These are phyloP conservation scores for Ophion ellenae DNA, from an alignment of 2,888 invertebrate genomes.

Conservation along the genomic window DNA sequence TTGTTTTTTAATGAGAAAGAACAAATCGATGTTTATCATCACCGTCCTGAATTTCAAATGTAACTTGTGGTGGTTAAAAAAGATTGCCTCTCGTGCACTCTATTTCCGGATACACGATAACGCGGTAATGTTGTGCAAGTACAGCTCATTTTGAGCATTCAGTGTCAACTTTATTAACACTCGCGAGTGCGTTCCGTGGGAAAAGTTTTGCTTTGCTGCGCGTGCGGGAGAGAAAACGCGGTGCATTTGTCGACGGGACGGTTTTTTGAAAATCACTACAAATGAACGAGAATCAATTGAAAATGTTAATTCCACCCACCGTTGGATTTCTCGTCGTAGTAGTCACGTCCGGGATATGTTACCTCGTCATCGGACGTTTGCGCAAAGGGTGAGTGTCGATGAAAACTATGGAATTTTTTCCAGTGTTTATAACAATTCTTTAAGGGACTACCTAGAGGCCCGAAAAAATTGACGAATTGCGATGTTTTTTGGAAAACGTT, in stretches of 20 bases:
- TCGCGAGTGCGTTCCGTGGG: not conserved
- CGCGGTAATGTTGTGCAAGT: not conserved
- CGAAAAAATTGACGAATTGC: too few species aligned
- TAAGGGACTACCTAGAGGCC: not conserved
- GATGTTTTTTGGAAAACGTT: too few species aligned
- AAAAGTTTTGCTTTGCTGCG: not conserved
- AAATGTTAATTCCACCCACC: slow-evolving; percentile 85
- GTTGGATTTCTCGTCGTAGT: slow-evolving; percentile 88
- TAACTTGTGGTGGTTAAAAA: not conserved
- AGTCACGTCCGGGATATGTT: slow-evolving; percentile 89
- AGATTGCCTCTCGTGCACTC: not conserved
- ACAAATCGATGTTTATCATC: too few species aligned
- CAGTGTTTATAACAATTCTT: not conserved
- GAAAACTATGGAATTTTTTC: not conserved
- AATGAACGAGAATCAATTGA: slow-evolving; percentile 60
- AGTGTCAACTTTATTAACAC: not conserved
- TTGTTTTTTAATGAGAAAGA: too few species aligned
- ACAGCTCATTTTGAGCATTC: not conserved
- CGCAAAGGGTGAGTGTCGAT: slow-evolving; percentile 85
- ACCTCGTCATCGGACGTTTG: slow-evolving; percentile 86
- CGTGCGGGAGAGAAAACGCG: not conserved
- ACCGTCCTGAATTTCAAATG: too few species aligned
- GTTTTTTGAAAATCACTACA: not conserved
- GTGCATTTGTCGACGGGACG: not conserved
- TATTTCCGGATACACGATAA: not conserved